A percentile compares a stretch with the other conserved stretches of the same genome.
These are phyloP conservation scores for Atopsyche davidsoni DNA, from an alignment of 1,140 invertebrate species.

Conservation along the genomic window DNA sequence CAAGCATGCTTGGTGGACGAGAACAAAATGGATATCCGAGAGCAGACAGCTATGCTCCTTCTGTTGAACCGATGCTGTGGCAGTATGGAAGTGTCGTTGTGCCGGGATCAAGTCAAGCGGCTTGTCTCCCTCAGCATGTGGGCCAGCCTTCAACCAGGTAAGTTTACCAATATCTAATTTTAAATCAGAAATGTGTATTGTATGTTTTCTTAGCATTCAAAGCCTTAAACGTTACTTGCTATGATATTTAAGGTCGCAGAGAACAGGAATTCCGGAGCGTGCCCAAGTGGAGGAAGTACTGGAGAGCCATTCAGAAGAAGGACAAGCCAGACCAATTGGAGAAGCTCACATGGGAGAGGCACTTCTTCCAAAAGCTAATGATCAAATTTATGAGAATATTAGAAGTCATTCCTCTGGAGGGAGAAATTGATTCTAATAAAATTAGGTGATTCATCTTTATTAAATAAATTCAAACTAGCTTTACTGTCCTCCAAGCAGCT, in stretches of 20 bases:
- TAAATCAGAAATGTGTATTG: too few species aligned
- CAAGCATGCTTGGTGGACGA: conserved; percentile 59
- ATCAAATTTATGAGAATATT: conserved; percentile 85
- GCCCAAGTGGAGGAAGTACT: conserved; percentile 89
- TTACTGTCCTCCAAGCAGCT: too few species aligned
- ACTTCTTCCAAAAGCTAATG: conserved; percentile 82
- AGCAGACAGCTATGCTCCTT: conserved; percentile 82
- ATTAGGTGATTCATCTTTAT: conserved; percentile 38
- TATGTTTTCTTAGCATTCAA: too few species aligned
- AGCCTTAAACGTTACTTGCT: too few species aligned
- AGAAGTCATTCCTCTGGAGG: conserved; percentile 64
- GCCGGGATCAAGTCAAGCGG: conserved; percentile 85
- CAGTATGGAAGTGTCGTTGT: conserved; percentile 91
- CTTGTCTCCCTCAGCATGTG: conserved; percentile 93
- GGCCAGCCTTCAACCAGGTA: conserved; percentile 80
- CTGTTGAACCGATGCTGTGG: conserved; percentile 97
- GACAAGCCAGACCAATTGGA: conserved; percentile 66
- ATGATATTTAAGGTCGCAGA: conserved; percentile 51
- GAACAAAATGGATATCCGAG: conserved; percentile 53
- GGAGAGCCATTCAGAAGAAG: conserved; percentile 82
- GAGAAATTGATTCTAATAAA: conserved; percentile 50
- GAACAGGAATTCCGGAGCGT: conserved; percentile 80
- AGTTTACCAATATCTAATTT: conserved; percentile 30
- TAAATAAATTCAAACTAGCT: too few species aligned
- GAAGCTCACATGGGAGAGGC: conserved; percentile 78